A percentile compares a stretch with the other conserved stretches of the same genome.
phyloP scores from a whole-genome alignment of 1,140 invertebrate species.

The Eriocheir sinensis region DNA sequence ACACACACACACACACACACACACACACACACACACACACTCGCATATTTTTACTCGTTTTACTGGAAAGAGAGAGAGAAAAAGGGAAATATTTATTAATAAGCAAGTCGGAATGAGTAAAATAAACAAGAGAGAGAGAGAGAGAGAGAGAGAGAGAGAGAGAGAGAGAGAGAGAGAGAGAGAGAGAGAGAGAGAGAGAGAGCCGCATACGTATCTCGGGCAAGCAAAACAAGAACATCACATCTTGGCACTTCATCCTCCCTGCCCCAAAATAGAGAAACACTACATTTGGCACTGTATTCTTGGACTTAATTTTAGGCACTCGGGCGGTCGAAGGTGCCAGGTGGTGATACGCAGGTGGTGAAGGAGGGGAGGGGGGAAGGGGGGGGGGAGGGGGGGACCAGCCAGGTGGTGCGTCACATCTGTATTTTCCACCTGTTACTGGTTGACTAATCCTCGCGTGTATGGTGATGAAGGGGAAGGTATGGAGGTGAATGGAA shows the following conservation, averaged over 20 bases:
- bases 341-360: neutral
- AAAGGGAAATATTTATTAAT: no score
- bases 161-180: neutral
- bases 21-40: conserved; percentile 12
- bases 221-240: neutral
- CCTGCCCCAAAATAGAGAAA: neutral
- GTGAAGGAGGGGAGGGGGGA: neutral
- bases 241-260: neutral
- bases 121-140: neutral
- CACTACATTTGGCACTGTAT: conserved; percentile 8
- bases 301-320: neutral
- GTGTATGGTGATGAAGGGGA: neutral
- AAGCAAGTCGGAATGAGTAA: no score
- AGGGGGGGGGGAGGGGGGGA: neutral
- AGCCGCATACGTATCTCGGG: neutral
- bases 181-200: neutral
- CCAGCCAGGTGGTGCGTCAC: neutral
- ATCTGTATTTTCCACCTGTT: neutral
- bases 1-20: conserved; percentile 22
- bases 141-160: neutral
- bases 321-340: neutral
- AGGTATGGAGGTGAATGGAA: neutral
- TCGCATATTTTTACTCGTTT: neutral
- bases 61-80: no score
- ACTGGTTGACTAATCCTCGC: no score